phyloP scores from a whole-genome alignment of 2,888 invertebrate genomes.

The Eupithecia insigniata region DNA sequence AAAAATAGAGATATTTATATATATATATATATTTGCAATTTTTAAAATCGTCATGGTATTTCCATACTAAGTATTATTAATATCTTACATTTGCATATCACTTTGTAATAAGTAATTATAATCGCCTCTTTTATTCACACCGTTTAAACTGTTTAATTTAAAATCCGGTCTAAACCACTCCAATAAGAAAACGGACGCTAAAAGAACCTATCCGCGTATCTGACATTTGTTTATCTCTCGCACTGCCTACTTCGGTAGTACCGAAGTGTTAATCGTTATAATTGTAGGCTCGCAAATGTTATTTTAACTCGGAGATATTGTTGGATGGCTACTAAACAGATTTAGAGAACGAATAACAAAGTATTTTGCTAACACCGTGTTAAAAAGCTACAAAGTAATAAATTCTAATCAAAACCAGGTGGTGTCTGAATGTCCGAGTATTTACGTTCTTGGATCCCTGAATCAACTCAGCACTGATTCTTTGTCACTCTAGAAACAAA shows the following conservation, averaged over 20 bases:
- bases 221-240: conserved; percentile 37
- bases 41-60: background rate
- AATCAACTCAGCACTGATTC: too few relatives aligned
- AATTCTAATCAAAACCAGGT: too few relatives aligned
- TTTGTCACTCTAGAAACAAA: too few relatives aligned
- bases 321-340: background rate
- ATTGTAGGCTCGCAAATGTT: conserved; percentile 51
- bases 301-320: background rate
- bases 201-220: conserved; percentile 17
- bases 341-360: background rate
- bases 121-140: conserved; percentile 3
- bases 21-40: background rate
- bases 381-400: background rate
- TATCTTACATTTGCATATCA: conserved; percentile 1
- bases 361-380: background rate
- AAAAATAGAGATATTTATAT: too few relatives aligned
- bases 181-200: conserved; percentile 4
- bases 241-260: conserved; percentile 25
- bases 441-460: too few relatives aligned
- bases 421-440: too few relatives aligned
- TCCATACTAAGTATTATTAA: background rate
- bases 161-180: conserved; percentile 1
- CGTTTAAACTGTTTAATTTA: conserved; percentile 3
- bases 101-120: conserved; percentile 12
- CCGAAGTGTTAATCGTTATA: conserved; percentile 54